Base-by-base conservation (phyloP, 2,797 vertebrate species). In the Huso huso region DNA sequence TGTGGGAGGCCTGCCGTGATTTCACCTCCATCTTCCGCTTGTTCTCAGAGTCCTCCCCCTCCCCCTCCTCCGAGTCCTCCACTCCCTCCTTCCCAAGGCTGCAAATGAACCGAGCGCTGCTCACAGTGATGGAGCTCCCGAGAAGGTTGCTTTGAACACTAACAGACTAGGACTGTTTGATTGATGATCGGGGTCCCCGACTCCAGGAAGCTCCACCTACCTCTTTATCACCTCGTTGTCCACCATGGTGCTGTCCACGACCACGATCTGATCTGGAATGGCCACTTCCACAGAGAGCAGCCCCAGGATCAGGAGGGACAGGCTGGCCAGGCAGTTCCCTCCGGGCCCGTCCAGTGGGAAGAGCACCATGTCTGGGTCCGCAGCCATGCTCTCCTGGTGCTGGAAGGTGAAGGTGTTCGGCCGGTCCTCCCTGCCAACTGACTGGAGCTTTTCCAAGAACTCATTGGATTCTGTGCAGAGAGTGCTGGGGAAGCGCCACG, bases 251-350 rank as follows among this genome's bases (percentile, higher is more conserved):
- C 92, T 96, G 89, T 98, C 95, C 75, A 99, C 92, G 71, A 98
- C 91, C 2, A 98, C 92, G 0, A 98, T 94, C 87, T 95, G 94
- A 74, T 95, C 94, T 0, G 96, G 96, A 49, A 99, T 92, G 71
- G 81, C 89, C 70, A 97, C 71, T 0, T 88, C 81, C 51, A 97
- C 87, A 0, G 86, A 88, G 2, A 97, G 68, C 58, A 95, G 81
- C 3, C 96, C 95, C 73, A 97, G 78, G 51, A 91, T 87, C 76
- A 97, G 86, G 0, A 99, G 88, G 62, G 86, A 88, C 53, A 99
- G 86, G 48, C 86, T 79, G 0, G 85, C 84, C 1, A 81, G 80
- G 0, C 93, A 94, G 37, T 89, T 79, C 10, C 94, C 96, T 7
- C 95, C 96, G 0, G 90, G 88, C 15, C 90, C 84, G 0, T 94